A percentile compares a stretch with the other conserved stretches of the same genome.
Evolutionary conservation across 2,797 vertebrate genomes (phyloP).

Genomic region (Pipistrellus nathusii): DNA sequence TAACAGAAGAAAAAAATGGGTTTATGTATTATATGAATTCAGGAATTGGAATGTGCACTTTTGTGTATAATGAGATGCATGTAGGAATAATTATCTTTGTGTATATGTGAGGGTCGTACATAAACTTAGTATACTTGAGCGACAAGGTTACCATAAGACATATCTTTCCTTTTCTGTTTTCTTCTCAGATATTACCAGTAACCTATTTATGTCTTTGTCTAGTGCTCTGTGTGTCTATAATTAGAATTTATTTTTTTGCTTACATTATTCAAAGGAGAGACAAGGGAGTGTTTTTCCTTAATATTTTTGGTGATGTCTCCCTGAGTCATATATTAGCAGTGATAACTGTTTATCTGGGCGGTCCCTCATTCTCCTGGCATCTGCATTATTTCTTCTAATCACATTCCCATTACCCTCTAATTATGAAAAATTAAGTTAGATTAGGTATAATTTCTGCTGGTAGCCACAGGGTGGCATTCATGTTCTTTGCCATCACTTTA

Average conservation of each 20-base stretch:
- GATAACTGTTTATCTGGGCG: constrained; percentile 57
- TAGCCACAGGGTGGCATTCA: constrained; percentile 90
- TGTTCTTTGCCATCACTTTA: constrained; percentile 86
- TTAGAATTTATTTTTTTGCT: not conserved
- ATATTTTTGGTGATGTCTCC: not conserved
- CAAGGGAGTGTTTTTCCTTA: not conserved
- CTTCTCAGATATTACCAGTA: not conserved
- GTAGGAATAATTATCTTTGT: not conserved
- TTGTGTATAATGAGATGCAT: not conserved
- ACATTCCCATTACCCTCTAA: constrained; percentile 82
- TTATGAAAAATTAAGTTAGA: constrained; percentile 75
- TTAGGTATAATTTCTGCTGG: constrained; percentile 83
- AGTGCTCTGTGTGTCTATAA: constrained; percentile 48
- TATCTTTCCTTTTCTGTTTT: not conserved
- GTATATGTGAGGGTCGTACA: not conserved
- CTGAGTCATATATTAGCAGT: constrained; percentile 15
- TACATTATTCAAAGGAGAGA: constrained; percentile 17
- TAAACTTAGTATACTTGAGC: not conserved
- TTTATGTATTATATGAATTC: too few species aligned
- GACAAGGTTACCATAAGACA: not conserved
- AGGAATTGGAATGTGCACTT: not conserved
- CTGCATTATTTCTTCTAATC: constrained; percentile 67
- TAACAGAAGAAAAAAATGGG: not conserved
- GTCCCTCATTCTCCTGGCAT: constrained; percentile 46
- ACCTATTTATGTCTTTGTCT: constrained; percentile 3